A percentile compares a stretch with the other conserved stretches of the same genome.
phyloP scores from a whole-genome alignment of 2,797 vertebrate species.

The Lacerta viridis region DNA sequence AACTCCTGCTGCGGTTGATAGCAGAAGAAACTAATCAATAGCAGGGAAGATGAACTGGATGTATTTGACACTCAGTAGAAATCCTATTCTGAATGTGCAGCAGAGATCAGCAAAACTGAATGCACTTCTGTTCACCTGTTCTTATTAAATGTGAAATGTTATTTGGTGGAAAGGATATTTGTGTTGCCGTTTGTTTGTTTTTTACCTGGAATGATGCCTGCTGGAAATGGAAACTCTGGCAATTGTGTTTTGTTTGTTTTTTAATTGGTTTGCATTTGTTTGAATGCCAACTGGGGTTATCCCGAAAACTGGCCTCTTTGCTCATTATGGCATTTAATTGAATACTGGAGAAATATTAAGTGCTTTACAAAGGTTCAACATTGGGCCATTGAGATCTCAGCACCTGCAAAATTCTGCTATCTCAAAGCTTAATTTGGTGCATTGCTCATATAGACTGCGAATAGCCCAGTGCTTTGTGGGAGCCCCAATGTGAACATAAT shows the following conservation, averaged over 20 bases:
- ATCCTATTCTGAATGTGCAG: conserved; percentile 26
- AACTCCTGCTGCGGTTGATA: conserved; percentile 28
- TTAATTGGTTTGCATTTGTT: background rate
- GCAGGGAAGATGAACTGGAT: conserved; percentile 17
- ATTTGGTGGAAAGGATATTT: conserved; percentile 26
- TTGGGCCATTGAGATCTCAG: background rate
- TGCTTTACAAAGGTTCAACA: background rate
- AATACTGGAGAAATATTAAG: background rate
- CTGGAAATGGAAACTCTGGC: background rate
- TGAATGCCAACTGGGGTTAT: background rate
- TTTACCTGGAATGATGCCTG: background rate
- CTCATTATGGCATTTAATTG: background rate
- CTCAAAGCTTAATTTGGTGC: background rate
- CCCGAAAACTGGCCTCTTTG: background rate
- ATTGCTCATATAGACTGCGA: background rate
- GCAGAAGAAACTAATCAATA: conserved; percentile 45
- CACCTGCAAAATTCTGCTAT: background rate
- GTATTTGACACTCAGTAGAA: conserved; percentile 35
- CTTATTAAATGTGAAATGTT: conserved; percentile 39
- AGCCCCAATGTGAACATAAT: background rate
- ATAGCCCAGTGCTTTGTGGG: background rate
- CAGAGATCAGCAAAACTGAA: conserved; percentile 42
- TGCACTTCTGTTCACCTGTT: conserved; percentile 8
- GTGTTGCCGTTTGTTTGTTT: background rate
- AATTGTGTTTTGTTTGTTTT: conserved; percentile 17